Base-by-base conservation (phyloP, 37 sponge, comb jelly and placozoan species). In the Axinella damicornis region DNA sequence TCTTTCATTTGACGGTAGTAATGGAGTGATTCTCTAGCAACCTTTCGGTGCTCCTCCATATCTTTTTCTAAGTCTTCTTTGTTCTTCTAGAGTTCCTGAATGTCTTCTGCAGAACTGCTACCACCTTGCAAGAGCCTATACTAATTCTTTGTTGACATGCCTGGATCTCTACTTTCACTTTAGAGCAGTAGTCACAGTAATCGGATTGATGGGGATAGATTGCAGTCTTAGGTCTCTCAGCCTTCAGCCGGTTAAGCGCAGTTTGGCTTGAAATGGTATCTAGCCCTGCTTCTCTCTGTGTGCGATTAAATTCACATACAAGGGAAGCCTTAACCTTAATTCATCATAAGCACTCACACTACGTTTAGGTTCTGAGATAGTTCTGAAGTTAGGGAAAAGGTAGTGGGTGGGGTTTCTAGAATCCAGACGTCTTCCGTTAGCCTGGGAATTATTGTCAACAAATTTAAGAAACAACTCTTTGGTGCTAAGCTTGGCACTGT, bases 161-260 rank as follows among this genome's bases (percentile, higher is more conserved):
- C 35, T 69, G 56, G 4, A 85, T 65, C 12, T 76, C 77, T 14
- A 12, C 12, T n/a, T 87, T 87, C 19, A 79, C 0, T 54, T 73
- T 70, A 4, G 59, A 38, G 67, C 85, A 85, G 37, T 21, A 69
- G 38, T 84, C 84, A 84, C 76, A 84, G 68, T 84, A 84, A 65
- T 84, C 84, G 27, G 59, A 33, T 38, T 77, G 40, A 68, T 85
- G 77, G 31, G 85, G 85, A 31, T 76, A 85, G 15, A 76, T 85
- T 19, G 69, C 69, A 55, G 35, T 38, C 54, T 85, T 83, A 15
- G 84, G 74, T 57, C 67, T n/a, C 39, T 83, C 75, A 21, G 60
- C 61, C 31, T 69, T 64, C 18, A 67, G 70, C 81, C 81, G 67
- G 24, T 24, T 67, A 66, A 61, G 58, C 21, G 81, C 81, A 53